A percentile compares a stretch with the other conserved stretches of the same genome.
These are phyloP conservation scores for Emydocephalus ijimae DNA, from an alignment of 2,113 vertebrate species.

Conservation along the genomic window DNA sequence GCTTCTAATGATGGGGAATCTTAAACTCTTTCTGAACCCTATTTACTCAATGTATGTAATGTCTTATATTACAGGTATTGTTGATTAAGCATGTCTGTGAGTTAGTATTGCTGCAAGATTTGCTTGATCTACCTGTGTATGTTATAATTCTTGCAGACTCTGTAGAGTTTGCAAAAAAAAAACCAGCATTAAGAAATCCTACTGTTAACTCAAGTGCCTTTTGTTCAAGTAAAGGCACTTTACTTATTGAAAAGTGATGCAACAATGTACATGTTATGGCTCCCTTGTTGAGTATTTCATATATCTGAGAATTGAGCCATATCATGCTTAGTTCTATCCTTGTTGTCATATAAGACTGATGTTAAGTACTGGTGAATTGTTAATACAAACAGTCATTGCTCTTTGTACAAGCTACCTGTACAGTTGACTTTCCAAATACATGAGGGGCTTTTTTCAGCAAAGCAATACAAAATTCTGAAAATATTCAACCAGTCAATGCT, in stretches of 20 bases:
- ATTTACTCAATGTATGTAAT: neutral
- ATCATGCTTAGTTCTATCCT: neutral
- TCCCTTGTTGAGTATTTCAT: neutral
- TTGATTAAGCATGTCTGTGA: neutral
- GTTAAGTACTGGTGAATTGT: constrained; percentile 36
- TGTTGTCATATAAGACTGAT: neutral
- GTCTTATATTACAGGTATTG: neutral
- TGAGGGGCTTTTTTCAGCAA: neutral
- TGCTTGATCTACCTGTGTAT: neutral
- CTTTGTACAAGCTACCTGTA: constrained; percentile 38
- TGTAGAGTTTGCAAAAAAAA: neutral
- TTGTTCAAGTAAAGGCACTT: neutral
- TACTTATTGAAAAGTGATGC: neutral
- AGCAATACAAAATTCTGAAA: constrained; percentile 38
- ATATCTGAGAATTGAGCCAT: neutral
- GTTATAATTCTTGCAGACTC: neutral
- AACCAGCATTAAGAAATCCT: neutral
- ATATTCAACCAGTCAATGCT: constrained; percentile 34
- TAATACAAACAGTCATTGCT: constrained; percentile 36
- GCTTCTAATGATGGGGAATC: neutral
- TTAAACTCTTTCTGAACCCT: neutral
- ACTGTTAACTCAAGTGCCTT: neutral
- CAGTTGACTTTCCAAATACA: constrained; percentile 32
- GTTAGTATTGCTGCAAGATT: neutral
- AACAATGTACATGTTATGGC: neutral